Conservation (phyloP, 2,888 invertebrate species). For the Allacma fusca region DNA sequence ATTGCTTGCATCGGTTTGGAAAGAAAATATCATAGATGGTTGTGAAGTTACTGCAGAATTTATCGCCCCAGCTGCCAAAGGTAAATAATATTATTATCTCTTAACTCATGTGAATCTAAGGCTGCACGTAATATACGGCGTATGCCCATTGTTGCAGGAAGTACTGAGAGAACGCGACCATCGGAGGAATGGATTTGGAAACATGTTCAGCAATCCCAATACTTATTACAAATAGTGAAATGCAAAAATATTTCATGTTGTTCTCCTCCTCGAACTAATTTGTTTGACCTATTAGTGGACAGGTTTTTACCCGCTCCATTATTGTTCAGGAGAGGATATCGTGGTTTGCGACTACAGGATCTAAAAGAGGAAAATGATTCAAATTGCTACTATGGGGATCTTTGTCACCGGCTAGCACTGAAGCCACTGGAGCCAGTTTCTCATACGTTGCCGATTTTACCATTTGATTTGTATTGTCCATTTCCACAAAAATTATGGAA, state of each 20-base stretch:
- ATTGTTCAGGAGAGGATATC: neutral
- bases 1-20: constrained; percentile 36
- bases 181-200: neutral
- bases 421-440: neutral
- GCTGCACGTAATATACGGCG: too few species aligned
- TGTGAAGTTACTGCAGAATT: constrained; percentile 23
- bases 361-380: neutral
- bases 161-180: neutral
- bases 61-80: neutral
- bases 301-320: neutral
- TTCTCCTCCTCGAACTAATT: neutral
- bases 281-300: neutral
- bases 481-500: too few species aligned
- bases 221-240: neutral
- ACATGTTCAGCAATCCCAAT: neutral
- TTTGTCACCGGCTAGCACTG: neutral
- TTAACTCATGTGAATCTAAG: too few species aligned
- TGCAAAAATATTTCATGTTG: neutral
- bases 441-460: neutral
- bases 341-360: too few species aligned
- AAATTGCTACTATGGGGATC: neutral
- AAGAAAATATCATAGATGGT: constrained; percentile 36
- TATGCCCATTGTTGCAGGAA: neutral
- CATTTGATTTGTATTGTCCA: constrained; percentile 7
- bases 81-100: too few species aligned